These are phyloP conservation scores for Gallinago solitaria DNA, from an alignment of 2,797 vertebrate genomes.

Conservation along the genomic window DNA sequence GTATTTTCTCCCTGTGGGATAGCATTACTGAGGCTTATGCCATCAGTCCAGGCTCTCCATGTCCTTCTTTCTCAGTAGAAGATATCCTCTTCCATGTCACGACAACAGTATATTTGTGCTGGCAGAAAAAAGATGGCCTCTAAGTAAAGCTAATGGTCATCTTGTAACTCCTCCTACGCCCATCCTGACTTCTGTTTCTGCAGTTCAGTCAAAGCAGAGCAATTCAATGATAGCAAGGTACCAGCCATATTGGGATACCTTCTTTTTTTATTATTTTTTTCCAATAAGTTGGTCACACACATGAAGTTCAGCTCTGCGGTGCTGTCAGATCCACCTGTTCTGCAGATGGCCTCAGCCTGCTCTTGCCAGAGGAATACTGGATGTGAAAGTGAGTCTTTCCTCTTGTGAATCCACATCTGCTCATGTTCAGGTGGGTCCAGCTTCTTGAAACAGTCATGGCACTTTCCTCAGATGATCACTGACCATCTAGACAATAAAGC, in stretches of 20 bases:
- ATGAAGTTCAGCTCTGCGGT: neutral
- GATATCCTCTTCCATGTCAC: neutral
- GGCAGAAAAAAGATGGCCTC: neutral
- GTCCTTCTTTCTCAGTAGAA: neutral
- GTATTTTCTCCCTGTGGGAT: neutral
- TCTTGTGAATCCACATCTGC: neutral
- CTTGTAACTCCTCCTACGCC: neutral
- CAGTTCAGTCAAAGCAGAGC: neutral
- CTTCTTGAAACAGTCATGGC: neutral
- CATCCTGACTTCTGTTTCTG: neutral
- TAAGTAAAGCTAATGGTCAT: neutral
- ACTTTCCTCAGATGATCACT: neutral
- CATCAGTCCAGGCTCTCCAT: neutral
- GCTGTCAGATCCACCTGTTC: neutral
- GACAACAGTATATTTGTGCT: neutral
- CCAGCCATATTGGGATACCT: neutral
- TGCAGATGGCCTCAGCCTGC: neutral
- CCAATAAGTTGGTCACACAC: neutral
- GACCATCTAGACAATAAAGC: neutral
- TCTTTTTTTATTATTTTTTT: neutral
- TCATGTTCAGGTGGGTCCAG: neutral
- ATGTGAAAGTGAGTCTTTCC: neutral
- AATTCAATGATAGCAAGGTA: neutral
- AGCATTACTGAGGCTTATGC: neutral
- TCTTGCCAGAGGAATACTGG: neutral